phyloP scores from a whole-genome alignment of 1,140 invertebrate species.

The Lordiphosa collinella region DNA sequence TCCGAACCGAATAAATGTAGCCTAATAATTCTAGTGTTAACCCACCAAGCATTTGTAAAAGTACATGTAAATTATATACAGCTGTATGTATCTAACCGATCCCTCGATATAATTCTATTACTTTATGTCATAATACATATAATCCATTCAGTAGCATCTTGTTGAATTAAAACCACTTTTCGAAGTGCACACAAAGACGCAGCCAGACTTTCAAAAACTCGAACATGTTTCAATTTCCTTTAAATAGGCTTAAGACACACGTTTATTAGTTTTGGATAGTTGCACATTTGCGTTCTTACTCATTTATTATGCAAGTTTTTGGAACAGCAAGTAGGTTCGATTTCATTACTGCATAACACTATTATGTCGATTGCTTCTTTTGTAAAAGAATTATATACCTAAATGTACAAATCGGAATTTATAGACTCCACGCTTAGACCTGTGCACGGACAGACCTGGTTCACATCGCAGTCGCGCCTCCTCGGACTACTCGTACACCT shows the following conservation, averaged over 20 bases:
- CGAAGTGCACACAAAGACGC: slow-evolving; percentile 1
- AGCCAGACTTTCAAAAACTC: slow-evolving; percentile 35
- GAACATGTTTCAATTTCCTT: slow-evolving; percentile 78
- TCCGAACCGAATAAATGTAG: slow-evolving; percentile 9
- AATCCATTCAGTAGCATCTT: background rate
- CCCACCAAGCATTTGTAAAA: slow-evolving; percentile 22
- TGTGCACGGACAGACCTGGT: slow-evolving; percentile 88
- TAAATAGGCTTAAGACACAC: slow-evolving; percentile 11
- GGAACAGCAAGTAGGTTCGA: slow-evolving; percentile 49
- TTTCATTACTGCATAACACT: slow-evolving; percentile 27
- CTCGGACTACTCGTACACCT: slow-evolving; percentile 90
- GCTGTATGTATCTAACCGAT: slow-evolving; percentile 26
- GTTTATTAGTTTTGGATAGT: slow-evolving; percentile 8
- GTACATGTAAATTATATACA: slow-evolving; percentile 15
- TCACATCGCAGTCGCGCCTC: slow-evolving; percentile 80
- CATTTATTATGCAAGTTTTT: slow-evolving; percentile 4
- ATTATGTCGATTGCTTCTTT: slow-evolving; percentile 46
- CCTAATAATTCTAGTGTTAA: slow-evolving; percentile 23
- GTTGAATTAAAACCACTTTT: background rate
- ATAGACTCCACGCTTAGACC: slow-evolving; percentile 91
- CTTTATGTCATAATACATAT: slow-evolving; percentile 1
- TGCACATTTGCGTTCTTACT: slow-evolving; percentile 14
- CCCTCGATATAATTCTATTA: background rate
- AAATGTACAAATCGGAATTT: slow-evolving; percentile 79
- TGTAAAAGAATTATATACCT: slow-evolving; percentile 53